A percentile compares a stretch with the other conserved stretches of the same genome.
Evolutionary conservation across 2,888 invertebrate species (phyloP).

Genomic region (Acronicta leporina): DNA sequence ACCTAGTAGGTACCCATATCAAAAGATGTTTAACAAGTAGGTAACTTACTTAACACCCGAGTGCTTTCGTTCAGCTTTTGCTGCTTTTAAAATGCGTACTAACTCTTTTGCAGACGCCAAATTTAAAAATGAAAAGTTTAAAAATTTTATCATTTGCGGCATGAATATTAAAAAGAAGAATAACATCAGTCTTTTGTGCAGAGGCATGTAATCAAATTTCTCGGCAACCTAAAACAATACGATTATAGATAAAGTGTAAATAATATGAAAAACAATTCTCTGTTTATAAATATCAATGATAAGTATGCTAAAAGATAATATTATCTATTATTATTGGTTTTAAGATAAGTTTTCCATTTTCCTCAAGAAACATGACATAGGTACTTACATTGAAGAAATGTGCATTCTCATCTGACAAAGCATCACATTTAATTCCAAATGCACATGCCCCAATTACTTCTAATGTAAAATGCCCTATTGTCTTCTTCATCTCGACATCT

Average conservation of each 20-base stretch:
- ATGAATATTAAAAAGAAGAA: slow-evolving; percentile 74
- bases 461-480: slow-evolving; percentile 87
- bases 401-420: slow-evolving; percentile 82
- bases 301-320: neutral
- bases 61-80: slow-evolving; percentile 76
- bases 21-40: no score
- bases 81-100: slow-evolving; percentile 74
- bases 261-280: neutral
- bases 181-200: slow-evolving; percentile 70
- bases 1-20: no score
- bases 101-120: slow-evolving; percentile 71
- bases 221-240: slow-evolving; percentile 76
- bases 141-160: slow-evolving; percentile 69
- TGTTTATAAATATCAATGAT: neutral
- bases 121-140: slow-evolving; percentile 80
- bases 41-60: slow-evolving; percentile 73
- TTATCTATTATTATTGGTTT: neutral
- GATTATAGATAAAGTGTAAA: no score
- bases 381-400: slow-evolving; percentile 84
- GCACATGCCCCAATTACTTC: slow-evolving; percentile 89
- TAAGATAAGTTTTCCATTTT: neutral
- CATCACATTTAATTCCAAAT: slow-evolving; percentile 87
- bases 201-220: slow-evolving; percentile 77
- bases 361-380: neutral
- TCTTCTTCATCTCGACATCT: slow-evolving; percentile 87